A percentile compares a stretch with the other conserved stretches of the same genome.
phyloP scores from a whole-genome alignment of 2,797 vertebrate species.

The Sebastes itinus region DNA sequence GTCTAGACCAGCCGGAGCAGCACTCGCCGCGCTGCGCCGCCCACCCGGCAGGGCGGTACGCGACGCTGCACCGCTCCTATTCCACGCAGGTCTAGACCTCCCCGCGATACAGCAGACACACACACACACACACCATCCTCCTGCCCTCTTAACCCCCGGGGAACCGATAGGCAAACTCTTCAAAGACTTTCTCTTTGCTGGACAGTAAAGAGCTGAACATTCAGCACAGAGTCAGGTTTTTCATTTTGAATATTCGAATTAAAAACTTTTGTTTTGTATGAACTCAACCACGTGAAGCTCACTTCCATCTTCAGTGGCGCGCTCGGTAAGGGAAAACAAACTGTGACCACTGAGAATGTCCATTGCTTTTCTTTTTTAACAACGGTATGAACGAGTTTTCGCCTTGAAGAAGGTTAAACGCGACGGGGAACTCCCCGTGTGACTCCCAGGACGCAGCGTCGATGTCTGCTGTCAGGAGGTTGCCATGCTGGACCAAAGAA shows the following conservation, averaged over 20 bases:
- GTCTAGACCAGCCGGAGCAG: constrained; percentile 80
- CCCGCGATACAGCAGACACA: neutral
- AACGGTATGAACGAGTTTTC: constrained; percentile 1
- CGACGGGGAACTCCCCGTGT: neutral
- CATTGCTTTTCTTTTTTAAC: neutral
- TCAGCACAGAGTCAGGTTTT: constrained; percentile 49
- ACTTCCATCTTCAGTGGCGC: constrained; percentile 14
- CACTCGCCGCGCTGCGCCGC: constrained; percentile 68
- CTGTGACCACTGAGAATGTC: constrained; percentile 32
- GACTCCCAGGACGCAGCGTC: neutral
- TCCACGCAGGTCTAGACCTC: constrained; percentile 81
- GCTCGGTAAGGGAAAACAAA: neutral
- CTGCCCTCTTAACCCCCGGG: constrained; percentile 58
- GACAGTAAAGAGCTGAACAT: constrained; percentile 44
- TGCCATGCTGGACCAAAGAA: constrained; percentile 62
- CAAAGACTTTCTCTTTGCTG: constrained; percentile 58
- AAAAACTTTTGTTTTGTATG: constrained; percentile 29
- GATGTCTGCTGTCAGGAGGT: constrained; percentile 9
- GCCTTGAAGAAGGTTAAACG: constrained; percentile 6
- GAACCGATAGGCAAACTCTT: constrained; percentile 78
- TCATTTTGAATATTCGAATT: constrained; percentile 4
- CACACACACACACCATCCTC: neutral
- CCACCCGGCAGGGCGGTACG: constrained; percentile 59
- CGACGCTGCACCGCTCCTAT: constrained; percentile 75
- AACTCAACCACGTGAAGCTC: constrained; percentile 24